Percentiles rank a stretch among this genome's conserved stretches.
These are phyloP conservation scores for Nibea coibor DNA, from an alignment of 2,113 vertebrate species.

Conservation along the genomic window DNA sequence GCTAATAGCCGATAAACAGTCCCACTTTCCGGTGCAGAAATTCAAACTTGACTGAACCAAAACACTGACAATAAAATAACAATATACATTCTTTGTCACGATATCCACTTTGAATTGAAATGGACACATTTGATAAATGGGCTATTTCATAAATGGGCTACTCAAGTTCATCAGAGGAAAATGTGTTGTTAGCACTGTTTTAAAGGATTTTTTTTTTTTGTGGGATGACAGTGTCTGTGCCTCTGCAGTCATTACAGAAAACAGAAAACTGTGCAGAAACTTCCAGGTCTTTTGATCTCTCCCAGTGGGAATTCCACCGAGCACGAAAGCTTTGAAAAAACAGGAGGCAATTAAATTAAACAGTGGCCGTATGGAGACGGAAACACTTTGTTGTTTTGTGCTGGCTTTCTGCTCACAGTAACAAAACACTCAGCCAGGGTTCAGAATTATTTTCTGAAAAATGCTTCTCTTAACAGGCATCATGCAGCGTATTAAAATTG, in stretches of 20 bases:
- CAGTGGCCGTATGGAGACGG: constrained; percentile 25
- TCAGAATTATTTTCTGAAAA: constrained; percentile 40
- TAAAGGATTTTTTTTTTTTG: no score
- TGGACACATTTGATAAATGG: neutral
- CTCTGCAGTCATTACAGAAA: neutral
- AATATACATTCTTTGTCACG: neutral
- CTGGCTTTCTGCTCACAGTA: constrained; percentile 20
- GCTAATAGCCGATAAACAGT: neutral
- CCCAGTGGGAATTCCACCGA: constrained; percentile 41
- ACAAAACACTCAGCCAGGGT: constrained; percentile 38
- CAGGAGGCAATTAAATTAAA: constrained; percentile 58
- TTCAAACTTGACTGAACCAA: neutral
- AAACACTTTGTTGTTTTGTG: constrained; percentile 31
- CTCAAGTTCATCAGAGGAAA: neutral
- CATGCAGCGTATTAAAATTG: constrained; percentile 32
- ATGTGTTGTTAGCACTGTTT: neutral
- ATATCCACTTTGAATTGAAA: neutral
- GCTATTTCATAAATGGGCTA: no score
- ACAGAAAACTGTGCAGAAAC: constrained; percentile 48
- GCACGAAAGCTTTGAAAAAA: constrained; percentile 48
- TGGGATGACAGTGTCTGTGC: neutral
- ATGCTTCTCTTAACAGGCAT: constrained; percentile 12
- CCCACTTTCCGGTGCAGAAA: neutral
- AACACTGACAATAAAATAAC: neutral
- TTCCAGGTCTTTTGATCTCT: constrained; percentile 51